phyloP scores from a whole-genome alignment of 2,888 invertebrate species.

The Colletes collaris region DNA sequence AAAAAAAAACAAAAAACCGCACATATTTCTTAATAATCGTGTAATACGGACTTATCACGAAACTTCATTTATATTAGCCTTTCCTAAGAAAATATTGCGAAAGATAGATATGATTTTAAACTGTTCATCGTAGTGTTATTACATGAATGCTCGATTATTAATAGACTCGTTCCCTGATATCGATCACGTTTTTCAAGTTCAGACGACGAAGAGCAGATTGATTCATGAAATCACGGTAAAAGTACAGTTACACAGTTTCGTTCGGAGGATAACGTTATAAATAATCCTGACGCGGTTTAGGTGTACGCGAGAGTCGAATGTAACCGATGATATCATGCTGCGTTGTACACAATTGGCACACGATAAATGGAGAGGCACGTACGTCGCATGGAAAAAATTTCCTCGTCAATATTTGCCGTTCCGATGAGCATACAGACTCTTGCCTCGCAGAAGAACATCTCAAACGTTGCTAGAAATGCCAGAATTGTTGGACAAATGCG shows the following conservation, averaged over 20 bases:
- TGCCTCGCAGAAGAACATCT: background rate
- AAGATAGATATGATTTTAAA: too few species aligned
- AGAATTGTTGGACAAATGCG: background rate
- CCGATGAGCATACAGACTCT: conserved; percentile 19
- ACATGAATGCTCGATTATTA: background rate
- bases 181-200: conserved; percentile 34
- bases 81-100: too few species aligned
- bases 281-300: conserved; percentile 45
- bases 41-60: too few species aligned
- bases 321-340: conserved; percentile 44
- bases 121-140: too few species aligned
- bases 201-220: too few species aligned
- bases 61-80: too few species aligned
- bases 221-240: background rate
- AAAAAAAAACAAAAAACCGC: too few species aligned
- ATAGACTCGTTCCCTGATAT: conserved; percentile 4
- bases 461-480: background rate
- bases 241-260: conserved; percentile 36
- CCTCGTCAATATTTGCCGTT: conserved; percentile 42
- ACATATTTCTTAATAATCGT: too few species aligned
- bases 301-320: conserved; percentile 2
- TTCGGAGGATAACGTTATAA: conserved; percentile 29
- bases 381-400: conserved; percentile 30
- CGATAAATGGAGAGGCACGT: conserved; percentile 13
- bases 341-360: conserved; percentile 5